Conservation (phyloP, 2,113 vertebrate species). For the Argyrosomus japonicus region DNA sequence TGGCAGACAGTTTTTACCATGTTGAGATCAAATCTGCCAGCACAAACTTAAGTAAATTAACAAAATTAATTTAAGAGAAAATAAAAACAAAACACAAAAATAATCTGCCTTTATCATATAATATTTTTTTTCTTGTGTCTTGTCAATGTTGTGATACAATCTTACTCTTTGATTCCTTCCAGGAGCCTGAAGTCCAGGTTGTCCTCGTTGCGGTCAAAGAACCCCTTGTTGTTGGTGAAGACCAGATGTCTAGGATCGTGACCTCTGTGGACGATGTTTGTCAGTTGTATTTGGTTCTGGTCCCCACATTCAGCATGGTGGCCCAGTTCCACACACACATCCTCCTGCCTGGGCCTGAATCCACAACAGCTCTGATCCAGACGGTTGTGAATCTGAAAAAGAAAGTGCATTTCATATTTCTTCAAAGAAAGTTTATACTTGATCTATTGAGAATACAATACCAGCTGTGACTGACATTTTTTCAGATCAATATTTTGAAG, state of each 20-base stretch:
- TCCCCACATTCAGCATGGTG: conserved; percentile 82
- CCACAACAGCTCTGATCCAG: conserved; percentile 95
- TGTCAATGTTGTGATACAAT: conserved; percentile 38
- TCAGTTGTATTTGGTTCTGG: conserved; percentile 82
- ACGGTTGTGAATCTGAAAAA: conserved; percentile 90
- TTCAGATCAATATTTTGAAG: neutral
- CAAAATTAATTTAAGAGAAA: neutral
- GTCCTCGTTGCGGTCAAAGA: conserved; percentile 95
- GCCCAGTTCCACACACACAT: conserved; percentile 85
- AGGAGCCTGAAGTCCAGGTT: conserved; percentile 95
- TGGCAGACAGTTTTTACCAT: too few relatives aligned
- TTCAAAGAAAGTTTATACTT: neutral
- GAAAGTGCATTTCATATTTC: neutral
- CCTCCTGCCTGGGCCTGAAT: conserved; percentile 92
- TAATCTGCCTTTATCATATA: neutral
- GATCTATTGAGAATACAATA: neutral
- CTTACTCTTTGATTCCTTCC: conserved; percentile 96
- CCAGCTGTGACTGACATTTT: neutral
- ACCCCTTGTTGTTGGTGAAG: conserved; percentile 92
- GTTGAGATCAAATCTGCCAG: neutral
- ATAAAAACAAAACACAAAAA: neutral
- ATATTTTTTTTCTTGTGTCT: neutral
- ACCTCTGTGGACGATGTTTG: conserved; percentile 87
- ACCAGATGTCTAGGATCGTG: conserved; percentile 88
- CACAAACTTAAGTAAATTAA: neutral